Conservation (phyloP, 2,888 invertebrate genomes). For the Myathropa florea region DNA sequence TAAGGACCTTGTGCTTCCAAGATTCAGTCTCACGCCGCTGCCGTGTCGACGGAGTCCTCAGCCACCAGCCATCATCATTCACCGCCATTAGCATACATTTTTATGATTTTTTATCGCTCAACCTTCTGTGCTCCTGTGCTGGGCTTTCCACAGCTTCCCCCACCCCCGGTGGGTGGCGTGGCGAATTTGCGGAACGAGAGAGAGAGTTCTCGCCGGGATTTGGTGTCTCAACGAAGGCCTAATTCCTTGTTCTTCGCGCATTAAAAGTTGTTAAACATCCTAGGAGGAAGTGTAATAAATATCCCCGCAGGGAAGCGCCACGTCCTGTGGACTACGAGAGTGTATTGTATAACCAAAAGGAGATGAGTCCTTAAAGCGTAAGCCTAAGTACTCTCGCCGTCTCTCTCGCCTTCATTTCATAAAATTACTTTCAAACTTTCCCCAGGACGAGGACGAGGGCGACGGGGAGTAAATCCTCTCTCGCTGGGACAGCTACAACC, state of each 20-base stretch:
- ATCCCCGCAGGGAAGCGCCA: slow-evolving; percentile 26
- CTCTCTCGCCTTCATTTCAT: slow-evolving; percentile 23
- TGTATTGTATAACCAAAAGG: background rate
- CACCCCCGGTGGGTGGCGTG: background rate
- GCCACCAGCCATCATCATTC: background rate
- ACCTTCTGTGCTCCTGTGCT: background rate
- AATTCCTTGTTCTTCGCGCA: slow-evolving; percentile 42
- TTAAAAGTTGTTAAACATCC: slow-evolving; percentile 50
- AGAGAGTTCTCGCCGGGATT: background rate
- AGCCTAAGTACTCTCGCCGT: background rate
- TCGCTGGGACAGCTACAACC: background rate
- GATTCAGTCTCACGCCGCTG: background rate
- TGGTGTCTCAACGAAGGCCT: slow-evolving; percentile 13
- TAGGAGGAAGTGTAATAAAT: slow-evolving; percentile 54
- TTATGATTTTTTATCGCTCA: background rate
- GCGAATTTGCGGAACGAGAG: too few species aligned
- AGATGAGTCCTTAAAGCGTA: background rate
- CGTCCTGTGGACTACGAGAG: background rate
- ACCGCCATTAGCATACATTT: background rate
- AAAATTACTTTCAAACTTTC: slow-evolving; percentile 54
- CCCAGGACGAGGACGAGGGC: background rate
- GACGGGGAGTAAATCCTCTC: background rate
- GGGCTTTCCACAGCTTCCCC: background rate
- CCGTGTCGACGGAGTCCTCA: background rate
- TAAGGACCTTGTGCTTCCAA: slow-evolving; percentile 19